phyloP scores from a whole-genome alignment of 2,888 invertebrate species.

The Limenitis camilla region DNA sequence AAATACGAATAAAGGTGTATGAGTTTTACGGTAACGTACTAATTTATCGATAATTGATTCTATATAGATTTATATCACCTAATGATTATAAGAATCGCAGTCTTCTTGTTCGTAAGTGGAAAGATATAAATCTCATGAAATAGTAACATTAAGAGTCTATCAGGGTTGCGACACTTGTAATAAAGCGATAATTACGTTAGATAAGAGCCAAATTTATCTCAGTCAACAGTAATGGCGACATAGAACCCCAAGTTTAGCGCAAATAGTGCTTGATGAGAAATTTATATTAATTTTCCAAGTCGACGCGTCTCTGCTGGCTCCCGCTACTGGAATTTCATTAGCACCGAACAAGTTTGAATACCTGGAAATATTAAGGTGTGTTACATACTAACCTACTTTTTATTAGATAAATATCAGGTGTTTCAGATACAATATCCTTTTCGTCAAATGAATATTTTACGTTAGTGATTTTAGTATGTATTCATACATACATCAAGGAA shows the following conservation, averaged over 20 bases:
- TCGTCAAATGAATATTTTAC: too few relatives aligned
- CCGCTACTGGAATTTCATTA: slow-evolving; percentile 25
- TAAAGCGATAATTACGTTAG: slow-evolving; percentile 8
- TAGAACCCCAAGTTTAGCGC: slow-evolving; percentile 10
- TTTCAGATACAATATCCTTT: neutral
- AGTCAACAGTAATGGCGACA: slow-evolving; percentile 13
- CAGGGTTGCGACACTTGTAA: neutral
- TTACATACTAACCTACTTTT: slow-evolving; percentile 6
- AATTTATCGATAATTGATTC: too few relatives aligned
- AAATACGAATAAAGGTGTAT: too few relatives aligned
- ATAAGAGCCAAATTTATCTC: slow-evolving; percentile 10
- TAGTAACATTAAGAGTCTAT: neutral
- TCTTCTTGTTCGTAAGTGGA: neutral
- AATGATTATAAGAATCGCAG: neutral
- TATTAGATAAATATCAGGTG: neutral
- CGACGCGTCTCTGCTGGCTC: slow-evolving; percentile 34
- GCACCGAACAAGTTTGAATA: slow-evolving; percentile 12
- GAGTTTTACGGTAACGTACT: too few relatives aligned
- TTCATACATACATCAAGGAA: too few relatives aligned
- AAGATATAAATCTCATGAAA: neutral
- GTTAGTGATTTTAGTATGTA: too few relatives aligned
- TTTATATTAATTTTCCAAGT: slow-evolving; percentile 36
- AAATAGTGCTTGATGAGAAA: slow-evolving; percentile 25
- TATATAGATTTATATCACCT: neutral
- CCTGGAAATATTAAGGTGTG: slow-evolving; percentile 6